Evolutionary conservation across 1,140 invertebrate genomes (phyloP), one percentile per base, ranked within the genome.

Genomic region (Drosophila nigrodunni): DNA sequence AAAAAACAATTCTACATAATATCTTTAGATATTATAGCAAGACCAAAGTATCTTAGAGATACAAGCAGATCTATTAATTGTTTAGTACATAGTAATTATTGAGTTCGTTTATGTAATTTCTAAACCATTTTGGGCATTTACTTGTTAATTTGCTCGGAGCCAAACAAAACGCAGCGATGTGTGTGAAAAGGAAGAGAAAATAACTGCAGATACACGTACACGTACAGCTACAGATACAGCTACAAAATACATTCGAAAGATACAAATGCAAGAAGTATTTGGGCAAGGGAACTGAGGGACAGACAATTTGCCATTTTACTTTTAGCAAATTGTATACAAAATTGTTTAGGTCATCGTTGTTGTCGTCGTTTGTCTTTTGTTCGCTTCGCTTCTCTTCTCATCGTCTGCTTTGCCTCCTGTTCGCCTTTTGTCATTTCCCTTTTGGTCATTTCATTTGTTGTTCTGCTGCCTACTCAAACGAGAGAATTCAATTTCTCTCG

Each of bases 241-340:
- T 25, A 25, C 30, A 21, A 10, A 25, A 2, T 34, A 47, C 41
- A 21, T 5, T 30, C 25, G 25, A 7, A 44, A 37, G 50, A 54
- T 55, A 46, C 52, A 68, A 55, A 47, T 49, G 7, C 54, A 57
- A 37, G n/a, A 21, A 21, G 18, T 21, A 21, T 15, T 59, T 34
- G 10, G 52, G 41, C 15, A 65, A 49, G 46, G 52, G 52, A 55
- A 41, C 15, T 34, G 7, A 39, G 54, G 64, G 65, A 54, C 34
- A 69, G 64, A 68, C 58, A 72, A 87, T 83, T 90, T 90, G 86
- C 87, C 86, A 90, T 86, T 90, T 82, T 82, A 90, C 80, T 90
- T 89, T 82, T 74, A 81, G 67, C 64, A 50, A 82, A 87, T 83
- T 79, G 65, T 88, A 77, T 80, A 87, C 80, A 88, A 88, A 78